These are phyloP conservation scores for Hydrozoanthus tunicans DNA, from an alignment of 64 coral and sea anemone genomes.

Conservation along the genomic window DNA sequence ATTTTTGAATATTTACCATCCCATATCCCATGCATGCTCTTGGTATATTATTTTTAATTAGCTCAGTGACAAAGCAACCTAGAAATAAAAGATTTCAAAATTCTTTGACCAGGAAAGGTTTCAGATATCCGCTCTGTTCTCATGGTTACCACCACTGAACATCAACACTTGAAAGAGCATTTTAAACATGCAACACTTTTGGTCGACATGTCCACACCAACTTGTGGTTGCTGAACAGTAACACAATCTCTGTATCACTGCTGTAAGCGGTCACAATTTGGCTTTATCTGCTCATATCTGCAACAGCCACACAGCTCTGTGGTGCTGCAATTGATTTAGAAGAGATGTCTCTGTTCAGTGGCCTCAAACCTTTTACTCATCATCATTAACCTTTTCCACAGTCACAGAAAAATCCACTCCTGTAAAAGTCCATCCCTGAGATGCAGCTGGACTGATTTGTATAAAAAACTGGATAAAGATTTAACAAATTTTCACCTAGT, in stretches of 20 bases:
- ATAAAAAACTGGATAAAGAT: too few relatives aligned
- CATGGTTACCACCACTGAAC: constrained; percentile 25
- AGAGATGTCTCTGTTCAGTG: not conserved
- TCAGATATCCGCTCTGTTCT: constrained; percentile 65
- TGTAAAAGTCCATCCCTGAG: too few relatives aligned
- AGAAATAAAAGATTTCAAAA: not conserved
- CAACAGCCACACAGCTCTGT: constrained; percentile 27
- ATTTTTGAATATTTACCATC: too few relatives aligned
- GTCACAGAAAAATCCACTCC: too few relatives aligned
- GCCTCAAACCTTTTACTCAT: constrained; percentile 56
- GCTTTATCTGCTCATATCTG: constrained; percentile 29
- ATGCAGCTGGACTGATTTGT: too few relatives aligned
- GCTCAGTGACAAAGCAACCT: not conserved
- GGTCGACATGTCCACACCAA: constrained; percentile 30
- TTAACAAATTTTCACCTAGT: too few relatives aligned
- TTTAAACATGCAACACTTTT: constrained; percentile 11
- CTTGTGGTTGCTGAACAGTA: constrained; percentile 14
- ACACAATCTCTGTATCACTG: constrained; percentile 34
- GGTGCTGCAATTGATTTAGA: not conserved
- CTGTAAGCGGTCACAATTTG: constrained; percentile 12
- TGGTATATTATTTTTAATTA: not conserved
- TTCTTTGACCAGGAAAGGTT: constrained; percentile 18
- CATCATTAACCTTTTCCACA: constrained; percentile 41
- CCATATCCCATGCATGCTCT: too few relatives aligned
- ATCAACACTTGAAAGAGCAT: constrained; percentile 15